Evolutionary conservation across 2,888 invertebrate species (phyloP), one percentile per base, ranked within the genome.

Genomic region (Eupithecia pulchellata): DNA sequence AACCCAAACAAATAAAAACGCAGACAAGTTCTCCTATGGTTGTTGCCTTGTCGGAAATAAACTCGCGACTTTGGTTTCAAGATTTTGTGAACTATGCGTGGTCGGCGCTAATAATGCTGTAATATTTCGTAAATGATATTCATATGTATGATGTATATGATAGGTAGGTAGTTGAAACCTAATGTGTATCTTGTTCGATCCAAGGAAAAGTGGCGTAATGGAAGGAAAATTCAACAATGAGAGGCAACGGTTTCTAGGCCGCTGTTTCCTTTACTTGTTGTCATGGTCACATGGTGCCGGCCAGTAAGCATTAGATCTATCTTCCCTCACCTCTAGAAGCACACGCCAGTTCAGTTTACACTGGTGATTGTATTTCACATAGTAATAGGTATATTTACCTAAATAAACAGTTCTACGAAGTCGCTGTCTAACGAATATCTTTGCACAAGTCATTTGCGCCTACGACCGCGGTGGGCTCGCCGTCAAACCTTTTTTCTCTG

Each of bases 361-460:
- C 58, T 87, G 84, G 87, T 78, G 63, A 69, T 75, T 75, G 75
- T 75, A 75, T 79, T 80, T 73, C 80, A 82, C 79, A 80, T 78
- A 84, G 81, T 85, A 82, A 86, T 86, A 86, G 73, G 68, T 77
- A 68, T 73, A 77, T 78, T 78, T 77, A 84, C 85, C 82, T 86
- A 87, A 88, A 80, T 84, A 87, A 89, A 88, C 84, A 86, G 81
- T 91, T 89, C 89, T 75, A 78, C 75, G 90, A 91, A 89, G 75
- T 76, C 80, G 70, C 52, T 72, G 78, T 79, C 77, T 81, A 85
- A 84, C 79, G 78, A 82, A 82, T 82, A 76, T 84, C 80, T 91
- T 92, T 90, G 82, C 88, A 82, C 82, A 89, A 88, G 76, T 86
- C 84, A 88, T 91, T 91, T 82, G 82, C 86, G 84, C 81, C 82